Percentiles rank a stretch among this genome's conserved stretches.
Evolutionary conservation across 1,140 invertebrate genomes (phyloP).

Genomic region (Lethrus apterus): DNA sequence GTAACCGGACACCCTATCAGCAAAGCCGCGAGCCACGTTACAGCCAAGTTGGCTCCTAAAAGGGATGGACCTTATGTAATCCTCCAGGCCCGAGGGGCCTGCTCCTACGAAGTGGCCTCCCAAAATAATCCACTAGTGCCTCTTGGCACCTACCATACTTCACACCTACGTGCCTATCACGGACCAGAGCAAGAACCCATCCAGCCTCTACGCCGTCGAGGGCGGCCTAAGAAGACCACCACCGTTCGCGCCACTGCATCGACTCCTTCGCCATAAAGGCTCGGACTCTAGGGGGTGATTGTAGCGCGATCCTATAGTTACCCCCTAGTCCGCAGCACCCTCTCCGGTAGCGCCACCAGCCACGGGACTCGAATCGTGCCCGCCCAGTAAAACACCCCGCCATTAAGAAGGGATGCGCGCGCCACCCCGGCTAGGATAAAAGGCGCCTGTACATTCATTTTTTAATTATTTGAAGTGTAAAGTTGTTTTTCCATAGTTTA

Average conservation of each 20-base stretch:
- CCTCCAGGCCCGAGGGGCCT: conserved; percentile 19
- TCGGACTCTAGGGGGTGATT: background rate
- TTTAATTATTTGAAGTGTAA: no score
- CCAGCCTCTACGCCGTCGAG: background rate
- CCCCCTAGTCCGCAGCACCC: no score
- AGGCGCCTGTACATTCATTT: no score
- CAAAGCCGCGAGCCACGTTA: conserved; percentile 20
- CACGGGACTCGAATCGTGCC: no score
- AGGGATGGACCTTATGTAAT: conserved; percentile 37
- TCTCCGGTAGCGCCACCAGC: no score
- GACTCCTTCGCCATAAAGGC: background rate
- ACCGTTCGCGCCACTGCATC: background rate
- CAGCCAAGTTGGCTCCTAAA: conserved; percentile 35
- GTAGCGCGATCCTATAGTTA: background rate
- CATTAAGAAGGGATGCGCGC: no score
- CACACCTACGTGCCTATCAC: conserved; percentile 2
- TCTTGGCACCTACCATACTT: conserved; percentile 8
- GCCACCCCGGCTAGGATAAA: no score
- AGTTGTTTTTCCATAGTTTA: no score
- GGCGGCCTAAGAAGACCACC: background rate
- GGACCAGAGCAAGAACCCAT: background rate
- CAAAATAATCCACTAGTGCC: conserved; percentile 1
- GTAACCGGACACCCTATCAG: conserved; percentile 32
- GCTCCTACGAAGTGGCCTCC: conserved; percentile 24
- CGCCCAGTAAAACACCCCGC: no score